Evolutionary conservation across 1,140 invertebrate genomes (phyloP).

Genomic region (Lordiphosa stackelbergi): DNA sequence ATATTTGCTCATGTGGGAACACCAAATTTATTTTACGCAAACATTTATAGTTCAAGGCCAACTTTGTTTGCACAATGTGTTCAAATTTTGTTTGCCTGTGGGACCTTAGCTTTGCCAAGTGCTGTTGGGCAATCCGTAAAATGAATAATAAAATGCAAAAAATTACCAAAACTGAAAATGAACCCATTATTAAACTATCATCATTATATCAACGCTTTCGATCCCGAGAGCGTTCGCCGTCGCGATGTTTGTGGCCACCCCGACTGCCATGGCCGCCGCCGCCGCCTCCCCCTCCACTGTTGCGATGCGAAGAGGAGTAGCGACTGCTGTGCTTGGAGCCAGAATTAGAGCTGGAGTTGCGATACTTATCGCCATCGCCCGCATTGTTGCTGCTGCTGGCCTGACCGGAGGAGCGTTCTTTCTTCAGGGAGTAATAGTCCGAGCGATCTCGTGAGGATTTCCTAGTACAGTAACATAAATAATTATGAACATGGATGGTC

Average conservation of each 20-base stretch:
- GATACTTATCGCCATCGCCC: constrained; percentile 57
- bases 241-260: constrained; percentile 58
- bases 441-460: constrained; percentile 63
- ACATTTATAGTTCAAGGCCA: no score
- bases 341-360: constrained; percentile 54
- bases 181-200: no score
- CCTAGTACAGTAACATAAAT: constrained; percentile 14
- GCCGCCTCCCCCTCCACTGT: constrained; percentile 33
- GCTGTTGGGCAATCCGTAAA: no score
- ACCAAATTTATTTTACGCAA: no score
- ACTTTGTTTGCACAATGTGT: no score
- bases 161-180: no score
- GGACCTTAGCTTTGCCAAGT: no score
- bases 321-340: constrained; percentile 58
- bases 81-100: no score
- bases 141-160: no score
- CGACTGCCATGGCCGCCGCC: constrained; percentile 34
- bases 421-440: constrained; percentile 63
- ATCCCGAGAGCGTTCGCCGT: constrained; percentile 68
- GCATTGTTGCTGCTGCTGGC: constrained; percentile 48
- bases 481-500: no score
- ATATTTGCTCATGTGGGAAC: no score
- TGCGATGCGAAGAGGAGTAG: constrained; percentile 43
- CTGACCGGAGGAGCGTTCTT: constrained; percentile 52
- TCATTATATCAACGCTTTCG: constrained; percentile 55